Evolutionary conservation across 2,888 invertebrate genomes (phyloP).

Genomic region (Oscheius sp.): DNA sequence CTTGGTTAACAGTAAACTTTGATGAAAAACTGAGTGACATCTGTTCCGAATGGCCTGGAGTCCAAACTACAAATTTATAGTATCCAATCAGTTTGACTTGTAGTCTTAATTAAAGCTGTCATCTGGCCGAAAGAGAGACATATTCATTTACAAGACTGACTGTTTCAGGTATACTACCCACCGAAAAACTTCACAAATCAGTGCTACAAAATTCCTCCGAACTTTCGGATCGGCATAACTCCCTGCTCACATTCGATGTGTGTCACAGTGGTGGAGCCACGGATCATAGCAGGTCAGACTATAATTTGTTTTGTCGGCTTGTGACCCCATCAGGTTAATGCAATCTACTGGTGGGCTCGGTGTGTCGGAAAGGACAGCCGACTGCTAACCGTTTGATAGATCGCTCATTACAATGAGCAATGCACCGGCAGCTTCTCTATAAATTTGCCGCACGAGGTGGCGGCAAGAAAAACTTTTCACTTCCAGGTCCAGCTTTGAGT

Average conservation of each 20-base stretch:
- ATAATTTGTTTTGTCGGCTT: not conserved
- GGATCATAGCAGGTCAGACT: constrained; percentile 63
- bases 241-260: constrained; percentile 70
- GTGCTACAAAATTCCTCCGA: constrained; percentile 66
- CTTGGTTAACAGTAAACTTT: not conserved
- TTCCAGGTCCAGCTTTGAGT: constrained; percentile 16
- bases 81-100: not conserved
- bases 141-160: not conserved
- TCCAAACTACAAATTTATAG: not conserved
- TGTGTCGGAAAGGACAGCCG: constrained; percentile 35
- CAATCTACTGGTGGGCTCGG: not conserved
- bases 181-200: constrained; percentile 72
- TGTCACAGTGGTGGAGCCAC: constrained; percentile 71
- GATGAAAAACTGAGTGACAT: not conserved
- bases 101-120: not conserved
- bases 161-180: constrained; percentile 70
- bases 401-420: constrained; percentile 42
- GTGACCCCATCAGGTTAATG: constrained; percentile 8
- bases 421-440: constrained; percentile 23
- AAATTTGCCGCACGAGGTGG: constrained; percentile 25
- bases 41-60: not conserved
- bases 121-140: not conserved
- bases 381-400: constrained; percentile 38
- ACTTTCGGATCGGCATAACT: constrained; percentile 62
- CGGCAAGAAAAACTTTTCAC: not conserved